Conservation (phyloP, 2,888 invertebrate genomes). For the Chironomus tentans region DNA sequence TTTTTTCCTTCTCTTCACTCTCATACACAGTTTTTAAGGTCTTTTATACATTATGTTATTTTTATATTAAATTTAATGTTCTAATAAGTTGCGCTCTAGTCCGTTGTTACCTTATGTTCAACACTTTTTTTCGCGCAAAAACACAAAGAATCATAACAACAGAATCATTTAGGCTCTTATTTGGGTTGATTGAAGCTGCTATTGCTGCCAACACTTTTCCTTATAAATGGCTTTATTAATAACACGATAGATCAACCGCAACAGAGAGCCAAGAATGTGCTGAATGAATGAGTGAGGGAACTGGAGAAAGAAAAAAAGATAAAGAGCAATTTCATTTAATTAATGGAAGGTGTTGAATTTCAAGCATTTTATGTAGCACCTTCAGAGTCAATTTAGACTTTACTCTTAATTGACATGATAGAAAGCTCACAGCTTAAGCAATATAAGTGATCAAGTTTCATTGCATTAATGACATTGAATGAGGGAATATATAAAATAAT, state of each 20-base stretch:
- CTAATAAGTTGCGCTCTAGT: background rate
- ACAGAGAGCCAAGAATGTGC: no score
- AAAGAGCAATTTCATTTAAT: conserved; percentile 19
- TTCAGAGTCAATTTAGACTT: background rate
- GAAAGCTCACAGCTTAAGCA: background rate
- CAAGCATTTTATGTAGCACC: background rate
- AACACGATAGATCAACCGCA: background rate
- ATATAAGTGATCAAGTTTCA: background rate
- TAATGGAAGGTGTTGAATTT: conserved; percentile 21
- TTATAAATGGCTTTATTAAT: conserved; percentile 20
- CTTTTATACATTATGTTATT: no score
- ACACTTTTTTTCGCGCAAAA: no score
- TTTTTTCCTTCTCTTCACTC: background rate
- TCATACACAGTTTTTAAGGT: background rate
- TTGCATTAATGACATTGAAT: background rate
- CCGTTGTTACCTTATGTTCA: no score
- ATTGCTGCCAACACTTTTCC: background rate
- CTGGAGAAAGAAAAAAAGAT: background rate
- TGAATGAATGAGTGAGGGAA: background rate
- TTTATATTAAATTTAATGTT: conserved; percentile 21
- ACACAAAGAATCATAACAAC: background rate
- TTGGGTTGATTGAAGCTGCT: background rate
- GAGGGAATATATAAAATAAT: background rate
- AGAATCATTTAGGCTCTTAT: background rate
- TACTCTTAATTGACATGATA: background rate